These are phyloP conservation scores for Drosophila asahinai DNA, from an alignment of 1,140 invertebrate species.

Conservation along the genomic window DNA sequence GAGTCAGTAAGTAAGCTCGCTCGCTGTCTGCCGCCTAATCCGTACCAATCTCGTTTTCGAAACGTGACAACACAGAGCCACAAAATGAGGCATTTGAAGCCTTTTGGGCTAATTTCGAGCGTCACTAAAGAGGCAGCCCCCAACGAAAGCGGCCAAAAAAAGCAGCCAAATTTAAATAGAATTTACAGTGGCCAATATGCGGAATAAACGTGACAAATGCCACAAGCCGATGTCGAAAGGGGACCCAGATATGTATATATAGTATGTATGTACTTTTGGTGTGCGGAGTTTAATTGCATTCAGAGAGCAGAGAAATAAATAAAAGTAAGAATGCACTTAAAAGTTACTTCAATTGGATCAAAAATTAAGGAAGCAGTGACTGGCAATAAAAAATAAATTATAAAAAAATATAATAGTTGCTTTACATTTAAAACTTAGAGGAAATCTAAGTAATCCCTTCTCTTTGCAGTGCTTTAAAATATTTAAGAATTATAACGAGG, in stretches of 20 bases:
- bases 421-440: too few relatives aligned
- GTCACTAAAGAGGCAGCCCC: conserved; percentile 38
- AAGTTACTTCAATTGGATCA: neutral
- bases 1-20: conserved; percentile 8
- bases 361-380: too few relatives aligned
- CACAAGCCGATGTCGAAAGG: conserved; percentile 15
- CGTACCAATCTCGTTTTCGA: conserved; percentile 65
- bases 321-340: neutral
- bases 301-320: neutral
- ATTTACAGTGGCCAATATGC: conserved; percentile 44
- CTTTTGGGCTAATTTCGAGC: conserved; percentile 63
- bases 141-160: conserved; percentile 16
- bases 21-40: conserved; percentile 55
- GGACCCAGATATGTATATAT: neutral
- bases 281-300: conserved; percentile 23
- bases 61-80: conserved; percentile 68
- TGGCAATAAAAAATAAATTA: neutral
- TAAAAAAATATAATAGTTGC: neutral
- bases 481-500: neutral
- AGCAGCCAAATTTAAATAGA: conserved; percentile 52
- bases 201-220: conserved; percentile 59
- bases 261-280: neutral
- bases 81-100: conserved; percentile 63
- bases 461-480: neutral
- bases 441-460: neutral